These are phyloP conservation scores for Pseudonaja textilis DNA, from an alignment of 2,113 vertebrate species.

Conservation along the genomic window DNA sequence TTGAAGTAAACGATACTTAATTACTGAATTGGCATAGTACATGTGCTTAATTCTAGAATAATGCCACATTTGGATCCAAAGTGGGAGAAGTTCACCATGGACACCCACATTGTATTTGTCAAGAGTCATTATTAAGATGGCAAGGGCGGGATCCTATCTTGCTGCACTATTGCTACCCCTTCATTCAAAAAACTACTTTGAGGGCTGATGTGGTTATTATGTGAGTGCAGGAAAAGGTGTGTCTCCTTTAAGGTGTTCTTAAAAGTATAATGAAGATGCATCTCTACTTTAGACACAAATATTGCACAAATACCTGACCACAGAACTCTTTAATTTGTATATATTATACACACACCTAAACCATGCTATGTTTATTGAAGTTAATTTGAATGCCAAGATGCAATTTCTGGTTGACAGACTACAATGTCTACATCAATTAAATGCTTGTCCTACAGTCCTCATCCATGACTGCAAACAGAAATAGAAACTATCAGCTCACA, in stretches of 20 bases:
- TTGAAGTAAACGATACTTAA: not conserved
- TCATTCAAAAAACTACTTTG: not conserved
- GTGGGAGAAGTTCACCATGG: not conserved
- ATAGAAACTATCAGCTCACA: not conserved
- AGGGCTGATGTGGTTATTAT: not conserved
- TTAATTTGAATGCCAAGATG: too few relatives aligned
- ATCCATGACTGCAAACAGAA: not conserved
- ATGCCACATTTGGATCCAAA: not conserved
- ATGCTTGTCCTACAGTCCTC: not conserved
- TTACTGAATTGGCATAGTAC: not conserved
- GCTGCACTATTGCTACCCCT: not conserved
- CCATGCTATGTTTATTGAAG: too few relatives aligned
- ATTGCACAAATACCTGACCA: not conserved
- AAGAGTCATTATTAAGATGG: not conserved
- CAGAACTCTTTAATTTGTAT: not conserved
- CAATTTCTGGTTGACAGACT: not conserved
- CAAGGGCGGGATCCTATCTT: not conserved
- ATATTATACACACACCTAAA: not conserved
- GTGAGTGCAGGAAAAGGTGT: not conserved
- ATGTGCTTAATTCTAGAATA: not conserved
- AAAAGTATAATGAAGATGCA: not conserved
- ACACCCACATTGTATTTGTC: not conserved
- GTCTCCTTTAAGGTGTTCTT: not conserved
- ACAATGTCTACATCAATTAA: not conserved
- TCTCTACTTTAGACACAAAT: not conserved